A percentile compares a stretch with the other conserved stretches of the same genome.
Evolutionary conservation across 2,113 vertebrate genomes (phyloP).

Genomic region (Sapajus apella): DNA sequence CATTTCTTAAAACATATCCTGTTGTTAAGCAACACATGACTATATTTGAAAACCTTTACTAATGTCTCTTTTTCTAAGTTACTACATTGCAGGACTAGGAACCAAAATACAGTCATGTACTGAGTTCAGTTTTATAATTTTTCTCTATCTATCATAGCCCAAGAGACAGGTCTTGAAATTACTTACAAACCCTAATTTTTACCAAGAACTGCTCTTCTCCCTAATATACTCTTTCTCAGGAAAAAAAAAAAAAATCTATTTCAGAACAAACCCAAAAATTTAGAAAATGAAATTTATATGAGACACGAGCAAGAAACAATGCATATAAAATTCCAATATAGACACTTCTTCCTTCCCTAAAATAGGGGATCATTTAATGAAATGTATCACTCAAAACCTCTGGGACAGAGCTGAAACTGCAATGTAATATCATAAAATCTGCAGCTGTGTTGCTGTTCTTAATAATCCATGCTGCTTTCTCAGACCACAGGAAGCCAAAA

Average conservation of each 20-base stretch:
- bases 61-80: slow-evolving; percentile 42
- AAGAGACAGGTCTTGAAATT: slow-evolving; percentile 33
- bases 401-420: slow-evolving; percentile 3
- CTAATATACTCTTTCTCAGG: background rate
- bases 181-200: slow-evolving; percentile 10
- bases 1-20: background rate
- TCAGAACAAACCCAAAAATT: slow-evolving; percentile 33
- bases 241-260: background rate
- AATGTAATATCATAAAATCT: background rate
- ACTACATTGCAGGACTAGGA: background rate
- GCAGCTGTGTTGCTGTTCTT: slow-evolving; percentile 17
- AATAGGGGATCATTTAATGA: background rate
- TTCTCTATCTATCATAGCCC: background rate
- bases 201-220: background rate
- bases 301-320: background rate
- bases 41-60: slow-evolving; percentile 28
- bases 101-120: background rate
- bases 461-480: background rate
- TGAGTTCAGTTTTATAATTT: slow-evolving; percentile 10
- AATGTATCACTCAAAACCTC: slow-evolving; percentile 27
- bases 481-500: slow-evolving; percentile 31
- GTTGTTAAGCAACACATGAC: background rate
- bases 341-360: background rate
- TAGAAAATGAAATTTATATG: background rate
- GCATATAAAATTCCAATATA: background rate